Percentiles rank a stretch among this genome's conserved stretches.
These are phyloP conservation scores for Macropis europaea DNA, from an alignment of 2,888 invertebrate genomes.

Conservation along the genomic window DNA sequence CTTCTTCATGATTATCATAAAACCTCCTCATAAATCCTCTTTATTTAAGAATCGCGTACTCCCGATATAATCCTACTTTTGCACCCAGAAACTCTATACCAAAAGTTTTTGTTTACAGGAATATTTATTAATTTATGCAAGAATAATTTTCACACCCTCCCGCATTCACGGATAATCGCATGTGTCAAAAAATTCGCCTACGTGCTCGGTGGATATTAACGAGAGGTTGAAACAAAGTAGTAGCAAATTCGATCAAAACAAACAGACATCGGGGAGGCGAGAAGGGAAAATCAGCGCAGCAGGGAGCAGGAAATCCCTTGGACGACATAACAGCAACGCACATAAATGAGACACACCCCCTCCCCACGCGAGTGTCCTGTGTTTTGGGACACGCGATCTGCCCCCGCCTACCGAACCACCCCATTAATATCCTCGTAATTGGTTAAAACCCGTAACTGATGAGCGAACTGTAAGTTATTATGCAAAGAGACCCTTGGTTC, in stretches of 20 bases:
- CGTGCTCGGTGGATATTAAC: no score
- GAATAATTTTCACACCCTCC: no score
- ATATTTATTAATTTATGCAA: no score
- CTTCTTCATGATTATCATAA: no score
- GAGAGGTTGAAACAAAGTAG: not conserved
- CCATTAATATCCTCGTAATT: conserved; percentile 75
- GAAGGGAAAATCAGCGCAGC: conserved; percentile 29
- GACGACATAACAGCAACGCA: conserved; percentile 28
- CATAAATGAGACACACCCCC: conserved; percentile 45
- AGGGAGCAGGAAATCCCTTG: conserved; percentile 45
- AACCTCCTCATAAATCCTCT: no score
- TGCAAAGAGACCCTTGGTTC: conserved; percentile 71
- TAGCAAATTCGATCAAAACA: conserved; percentile 22
- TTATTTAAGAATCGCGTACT: no score
- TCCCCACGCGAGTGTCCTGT: conserved; percentile 28
- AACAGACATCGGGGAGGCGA: conserved; percentile 28
- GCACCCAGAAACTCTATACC: no score
- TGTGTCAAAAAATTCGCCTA: no score
- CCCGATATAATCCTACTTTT: no score
- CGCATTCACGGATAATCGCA: no score
- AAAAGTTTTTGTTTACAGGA: no score
- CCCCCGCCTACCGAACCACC: conserved; percentile 8
- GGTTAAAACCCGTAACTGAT: conserved; percentile 79
- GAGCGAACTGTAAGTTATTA: conserved; percentile 77
- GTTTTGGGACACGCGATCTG: conserved; percentile 41